Conservation (phyloP, 2,113 vertebrate species). For the Polyodon spathula region DNA sequence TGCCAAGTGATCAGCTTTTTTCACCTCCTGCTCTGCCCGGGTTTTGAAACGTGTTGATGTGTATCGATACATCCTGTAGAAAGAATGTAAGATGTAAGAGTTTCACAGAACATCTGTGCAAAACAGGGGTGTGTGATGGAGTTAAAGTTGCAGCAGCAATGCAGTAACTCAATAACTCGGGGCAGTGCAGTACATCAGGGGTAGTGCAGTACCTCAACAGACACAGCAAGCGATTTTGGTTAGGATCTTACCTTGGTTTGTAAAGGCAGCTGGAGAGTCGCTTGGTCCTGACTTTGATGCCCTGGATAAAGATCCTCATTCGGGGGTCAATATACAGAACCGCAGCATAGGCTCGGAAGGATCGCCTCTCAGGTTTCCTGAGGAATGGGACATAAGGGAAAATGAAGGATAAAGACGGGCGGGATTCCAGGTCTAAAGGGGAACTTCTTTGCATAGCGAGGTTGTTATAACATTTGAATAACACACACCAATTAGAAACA, state of each 20-base stretch:
- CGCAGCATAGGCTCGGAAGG: slow-evolving; percentile 92
- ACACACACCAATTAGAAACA: too few relatives aligned
- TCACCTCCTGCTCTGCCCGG: slow-evolving; percentile 93
- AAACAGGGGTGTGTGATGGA: neutral
- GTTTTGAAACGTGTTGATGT: slow-evolving; percentile 96
- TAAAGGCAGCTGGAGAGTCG: slow-evolving; percentile 90
- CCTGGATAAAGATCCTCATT: slow-evolving; percentile 95
- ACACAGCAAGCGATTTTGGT: neutral
- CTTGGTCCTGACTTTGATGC: slow-evolving; percentile 94
- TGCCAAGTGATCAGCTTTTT: slow-evolving; percentile 89
- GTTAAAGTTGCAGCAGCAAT: neutral
- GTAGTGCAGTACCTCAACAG: neutral
- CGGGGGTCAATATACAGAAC: slow-evolving; percentile 94
- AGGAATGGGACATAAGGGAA: slow-evolving; percentile 4
- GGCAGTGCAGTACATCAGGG: too few relatives aligned
- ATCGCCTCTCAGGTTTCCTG: slow-evolving; percentile 87
- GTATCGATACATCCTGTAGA: slow-evolving; percentile 86
- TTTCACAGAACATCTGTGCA: neutral
- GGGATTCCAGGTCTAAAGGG: too few relatives aligned
- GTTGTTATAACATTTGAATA: too few relatives aligned
- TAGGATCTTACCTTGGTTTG: slow-evolving; percentile 73
- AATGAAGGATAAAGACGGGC: too few relatives aligned
- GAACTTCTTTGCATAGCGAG: too few relatives aligned
- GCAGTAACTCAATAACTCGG: too few relatives aligned
- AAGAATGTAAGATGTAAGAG: slow-evolving; percentile 14